Evolutionary conservation across 1,140 invertebrate species (phyloP).

Genomic region (Riptortus pedestris): DNA sequence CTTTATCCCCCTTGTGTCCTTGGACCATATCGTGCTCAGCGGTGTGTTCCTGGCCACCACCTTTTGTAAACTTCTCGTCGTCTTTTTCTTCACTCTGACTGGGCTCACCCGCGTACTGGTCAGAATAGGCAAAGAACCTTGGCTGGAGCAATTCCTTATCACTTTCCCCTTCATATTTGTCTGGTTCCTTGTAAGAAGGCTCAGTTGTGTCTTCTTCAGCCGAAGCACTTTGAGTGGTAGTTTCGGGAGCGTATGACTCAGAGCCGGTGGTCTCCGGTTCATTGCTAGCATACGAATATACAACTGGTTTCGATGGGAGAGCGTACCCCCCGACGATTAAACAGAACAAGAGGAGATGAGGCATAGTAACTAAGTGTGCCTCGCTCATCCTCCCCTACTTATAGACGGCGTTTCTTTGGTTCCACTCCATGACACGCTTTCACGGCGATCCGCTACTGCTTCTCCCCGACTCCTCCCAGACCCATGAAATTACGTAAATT

Average conservation of each 20-base stretch:
- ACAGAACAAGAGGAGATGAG: not conserved
- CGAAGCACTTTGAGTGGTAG: not conserved
- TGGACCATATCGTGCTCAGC: constrained; percentile 34
- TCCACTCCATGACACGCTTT: constrained; percentile 22
- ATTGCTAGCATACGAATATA: constrained; percentile 26
- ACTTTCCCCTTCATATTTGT: not conserved
- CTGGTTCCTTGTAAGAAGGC: not conserved
- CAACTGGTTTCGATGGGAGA: constrained; percentile 17
- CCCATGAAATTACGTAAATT: constrained; percentile 22
- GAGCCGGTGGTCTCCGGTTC: not conserved
- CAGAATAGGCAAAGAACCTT: constrained; percentile 18
- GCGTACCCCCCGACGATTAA: constrained; percentile 1
- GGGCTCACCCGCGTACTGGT: not conserved
- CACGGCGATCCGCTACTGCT: constrained; percentile 5
- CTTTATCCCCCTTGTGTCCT: constrained; percentile 37
- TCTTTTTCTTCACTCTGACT: not conserved
- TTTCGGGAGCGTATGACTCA: not conserved
- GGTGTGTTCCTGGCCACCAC: constrained; percentile 33
- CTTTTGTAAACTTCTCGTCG: constrained; percentile 34
- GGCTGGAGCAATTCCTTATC: constrained; percentile 20
- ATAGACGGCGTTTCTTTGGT: constrained; percentile 21
- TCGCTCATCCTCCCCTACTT: constrained; percentile 12
- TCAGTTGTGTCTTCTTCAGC: not conserved
- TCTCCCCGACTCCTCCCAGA: not conserved
- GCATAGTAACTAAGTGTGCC: constrained; percentile 17